Evolutionary conservation across 2,797 vertebrate genomes (phyloP).

Genomic region (Clarias platycephalus): DNA sequence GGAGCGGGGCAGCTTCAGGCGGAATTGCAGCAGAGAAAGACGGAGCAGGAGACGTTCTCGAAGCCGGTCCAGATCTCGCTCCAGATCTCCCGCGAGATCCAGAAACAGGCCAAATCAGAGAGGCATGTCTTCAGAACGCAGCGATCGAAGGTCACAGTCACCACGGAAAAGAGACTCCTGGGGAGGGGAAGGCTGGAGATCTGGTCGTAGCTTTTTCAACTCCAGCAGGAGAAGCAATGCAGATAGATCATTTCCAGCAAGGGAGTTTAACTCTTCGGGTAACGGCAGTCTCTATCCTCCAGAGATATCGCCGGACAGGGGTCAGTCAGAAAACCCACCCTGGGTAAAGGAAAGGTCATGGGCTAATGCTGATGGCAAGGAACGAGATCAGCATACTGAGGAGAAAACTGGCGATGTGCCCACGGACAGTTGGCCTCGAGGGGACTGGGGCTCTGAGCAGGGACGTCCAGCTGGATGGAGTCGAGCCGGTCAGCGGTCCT

Average conservation of each 20-base stretch:
- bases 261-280: slow-evolving; percentile 71
- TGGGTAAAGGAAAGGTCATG: slow-evolving; percentile 89
- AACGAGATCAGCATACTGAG: slow-evolving; percentile 74
- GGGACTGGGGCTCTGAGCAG: slow-evolving; percentile 75
- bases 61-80: slow-evolving; percentile 77
- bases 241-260: slow-evolving; percentile 72
- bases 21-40: slow-evolving; percentile 72
- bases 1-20: slow-evolving; percentile 65
- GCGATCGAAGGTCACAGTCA: slow-evolving; percentile 77
- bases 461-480: slow-evolving; percentile 76
- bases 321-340: slow-evolving; percentile 82
- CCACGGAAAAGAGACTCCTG: slow-evolving; percentile 84
- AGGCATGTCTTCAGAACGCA: slow-evolving; percentile 70
- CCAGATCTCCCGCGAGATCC: slow-evolving; percentile 73
- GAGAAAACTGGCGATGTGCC: slow-evolving; percentile 73
- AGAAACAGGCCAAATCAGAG: slow-evolving; percentile 79
- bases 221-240: slow-evolving; percentile 74
- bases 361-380: slow-evolving; percentile 69
- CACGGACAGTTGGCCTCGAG: slow-evolving; percentile 77
- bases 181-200: slow-evolving; percentile 79
- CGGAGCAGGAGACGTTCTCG: slow-evolving; percentile 80
- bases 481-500: slow-evolving; percentile 72
- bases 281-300: slow-evolving; percentile 63
- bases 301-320: slow-evolving; percentile 76
- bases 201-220: slow-evolving; percentile 75